Conservation (phyloP, 2,113 vertebrate species). For the Forbesichthys agassizii region DNA sequence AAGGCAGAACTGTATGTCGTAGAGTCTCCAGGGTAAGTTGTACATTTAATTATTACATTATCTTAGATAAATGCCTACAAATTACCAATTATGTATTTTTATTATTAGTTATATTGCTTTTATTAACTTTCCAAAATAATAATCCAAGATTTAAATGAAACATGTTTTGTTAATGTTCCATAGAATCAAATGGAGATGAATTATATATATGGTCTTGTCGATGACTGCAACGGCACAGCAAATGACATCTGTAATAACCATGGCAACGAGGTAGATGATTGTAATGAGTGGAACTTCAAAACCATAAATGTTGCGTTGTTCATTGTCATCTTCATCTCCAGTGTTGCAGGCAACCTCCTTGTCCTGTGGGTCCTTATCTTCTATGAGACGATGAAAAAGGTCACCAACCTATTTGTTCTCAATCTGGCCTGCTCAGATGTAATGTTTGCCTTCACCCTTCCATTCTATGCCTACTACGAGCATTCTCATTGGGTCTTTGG, state of each 20-base stretch:
- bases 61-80: no score
- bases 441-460: constrained; percentile 74
- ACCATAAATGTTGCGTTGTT: constrained; percentile 22
- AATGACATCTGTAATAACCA: background rate
- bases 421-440: constrained; percentile 79
- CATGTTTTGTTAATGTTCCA: constrained; percentile 11
- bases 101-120: no score
- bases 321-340: constrained; percentile 55
- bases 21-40: no score
- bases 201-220: accelerated
- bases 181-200: constrained; percentile 13
- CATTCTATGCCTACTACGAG: constrained; percentile 71
- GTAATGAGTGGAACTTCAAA: no score
- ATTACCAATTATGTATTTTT: no score
- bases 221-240: accelerated
- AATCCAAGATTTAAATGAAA: no score
- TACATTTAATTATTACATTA: no score
- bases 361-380: constrained; percentile 42
- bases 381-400: constrained; percentile 65
- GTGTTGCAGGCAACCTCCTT: constrained; percentile 51
- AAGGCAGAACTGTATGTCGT: no score
- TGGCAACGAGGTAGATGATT: background rate
- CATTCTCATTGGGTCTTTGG: constrained; percentile 75
- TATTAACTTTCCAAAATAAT: background rate
- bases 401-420: constrained; percentile 77